Evolutionary conservation across 2,888 invertebrate genomes (phyloP).

Genomic region (Poecilus cupreus): DNA sequence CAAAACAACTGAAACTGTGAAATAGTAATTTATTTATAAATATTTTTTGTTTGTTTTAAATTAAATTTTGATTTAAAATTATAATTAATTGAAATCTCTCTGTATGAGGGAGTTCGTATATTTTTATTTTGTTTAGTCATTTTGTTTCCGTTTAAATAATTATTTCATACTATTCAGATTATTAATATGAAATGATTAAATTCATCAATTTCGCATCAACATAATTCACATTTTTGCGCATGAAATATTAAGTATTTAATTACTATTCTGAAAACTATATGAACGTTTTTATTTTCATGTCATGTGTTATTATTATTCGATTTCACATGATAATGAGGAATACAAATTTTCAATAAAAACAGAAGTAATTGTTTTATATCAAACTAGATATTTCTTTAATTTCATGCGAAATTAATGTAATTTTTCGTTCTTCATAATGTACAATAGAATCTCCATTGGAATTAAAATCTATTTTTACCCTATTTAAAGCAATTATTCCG

Average conservation of each 20-base stretch:
- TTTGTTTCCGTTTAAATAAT: not conserved
- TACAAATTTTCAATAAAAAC: not conserved
- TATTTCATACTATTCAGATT: not conserved
- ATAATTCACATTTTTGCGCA: not conserved
- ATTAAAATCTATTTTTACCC: constrained; percentile 20
- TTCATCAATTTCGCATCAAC: not conserved
- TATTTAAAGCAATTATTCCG: constrained; percentile 23
- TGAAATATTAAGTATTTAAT: not conserved
- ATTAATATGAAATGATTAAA: not conserved
- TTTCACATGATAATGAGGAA: no score
- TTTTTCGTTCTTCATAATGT: not conserved
- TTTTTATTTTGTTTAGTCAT: not conserved
- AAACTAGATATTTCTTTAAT: no score
- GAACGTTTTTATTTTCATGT: no score
- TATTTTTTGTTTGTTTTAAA: not conserved
- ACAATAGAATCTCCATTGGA: constrained; percentile 6
- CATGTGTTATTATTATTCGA: no score
- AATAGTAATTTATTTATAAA: not conserved
- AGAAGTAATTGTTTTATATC: no score
- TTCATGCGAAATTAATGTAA: not conserved
- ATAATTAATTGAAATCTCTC: not conserved
- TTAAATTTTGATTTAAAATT: not conserved
- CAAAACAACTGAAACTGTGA: no score
- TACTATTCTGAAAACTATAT: not conserved
- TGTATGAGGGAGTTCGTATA: not conserved